Percentiles rank a stretch among this genome's conserved stretches.
phyloP scores from a whole-genome alignment of 2,113 vertebrate species.

The Toxotes jaculatrix region DNA sequence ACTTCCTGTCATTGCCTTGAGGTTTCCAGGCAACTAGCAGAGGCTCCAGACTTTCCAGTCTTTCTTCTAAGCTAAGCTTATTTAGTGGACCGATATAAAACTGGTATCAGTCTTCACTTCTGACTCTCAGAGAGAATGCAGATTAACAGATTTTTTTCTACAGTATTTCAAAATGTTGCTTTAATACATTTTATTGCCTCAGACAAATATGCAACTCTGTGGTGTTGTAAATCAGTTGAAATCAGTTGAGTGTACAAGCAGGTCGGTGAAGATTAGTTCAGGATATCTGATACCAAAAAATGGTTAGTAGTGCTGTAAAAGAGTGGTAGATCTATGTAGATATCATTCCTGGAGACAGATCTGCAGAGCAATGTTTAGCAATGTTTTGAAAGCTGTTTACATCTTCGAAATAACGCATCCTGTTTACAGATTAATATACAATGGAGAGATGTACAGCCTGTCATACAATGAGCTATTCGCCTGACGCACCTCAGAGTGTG shows the following conservation, averaged over 20 bases:
- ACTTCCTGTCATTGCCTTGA: not conserved
- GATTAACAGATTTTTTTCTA: not conserved
- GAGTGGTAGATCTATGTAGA: not conserved
- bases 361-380: not conserved
- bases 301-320: too few relatives aligned
- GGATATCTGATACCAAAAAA: not conserved
- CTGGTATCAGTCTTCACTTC: not conserved
- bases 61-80: not conserved
- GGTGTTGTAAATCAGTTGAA: not conserved
- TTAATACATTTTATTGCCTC: not conserved
- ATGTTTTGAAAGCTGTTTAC: not conserved
- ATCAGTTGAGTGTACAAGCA: not conserved
- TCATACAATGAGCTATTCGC: not conserved
- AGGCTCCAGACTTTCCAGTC: not conserved
- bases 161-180: not conserved
- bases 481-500: not conserved
- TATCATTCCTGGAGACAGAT: not conserved
- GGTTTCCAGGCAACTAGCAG: not conserved
- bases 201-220: not conserved
- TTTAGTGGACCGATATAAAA: not conserved
- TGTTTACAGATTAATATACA: not conserved
- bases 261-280: not conserved
- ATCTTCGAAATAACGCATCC: not conserved
- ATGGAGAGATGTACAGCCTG: not conserved
- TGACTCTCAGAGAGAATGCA: not conserved